Conservation (phyloP, 2,888 invertebrate genomes). For the Baronia brevicornis region DNA sequence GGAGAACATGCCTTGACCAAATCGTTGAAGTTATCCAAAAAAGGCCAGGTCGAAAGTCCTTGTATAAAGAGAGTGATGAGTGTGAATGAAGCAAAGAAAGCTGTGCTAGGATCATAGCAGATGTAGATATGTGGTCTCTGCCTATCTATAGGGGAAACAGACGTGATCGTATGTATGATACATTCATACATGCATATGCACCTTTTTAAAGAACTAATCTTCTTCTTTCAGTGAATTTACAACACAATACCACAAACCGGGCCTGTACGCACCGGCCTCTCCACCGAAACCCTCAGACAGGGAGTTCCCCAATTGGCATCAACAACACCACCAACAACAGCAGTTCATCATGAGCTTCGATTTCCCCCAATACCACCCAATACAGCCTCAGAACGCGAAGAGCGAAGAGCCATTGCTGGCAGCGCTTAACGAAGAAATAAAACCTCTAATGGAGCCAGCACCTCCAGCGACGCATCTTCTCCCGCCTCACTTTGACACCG, state of each 20-base stretch:
- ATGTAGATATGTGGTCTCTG: too few relatives aligned
- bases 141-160: too few relatives aligned
- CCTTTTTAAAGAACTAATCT: too few relatives aligned
- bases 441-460: conserved; percentile 52
- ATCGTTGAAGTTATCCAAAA: too few relatives aligned
- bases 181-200: too few relatives aligned
- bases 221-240: conserved; percentile 48
- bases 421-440: conserved; percentile 47
- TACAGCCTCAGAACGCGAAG: conserved; percentile 43
- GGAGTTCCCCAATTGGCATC: conserved; percentile 29
- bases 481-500: conserved; percentile 44
- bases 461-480: conserved; percentile 40
- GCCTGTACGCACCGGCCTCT: conserved; percentile 67
- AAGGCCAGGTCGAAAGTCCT: too few relatives aligned
- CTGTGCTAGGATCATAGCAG: too few relatives aligned
- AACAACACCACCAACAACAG: conserved; percentile 18
- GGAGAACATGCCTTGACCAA: too few relatives aligned
- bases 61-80: too few relatives aligned
- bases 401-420: conserved; percentile 49
- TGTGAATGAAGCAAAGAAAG: too few relatives aligned
- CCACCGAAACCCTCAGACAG: conserved; percentile 58
- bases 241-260: conserved; percentile 66
- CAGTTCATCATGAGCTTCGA: conserved; percentile 29
- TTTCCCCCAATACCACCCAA: conserved; percentile 53
- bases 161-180: too few relatives aligned